A percentile compares a stretch with the other conserved stretches of the same genome.
Evolutionary conservation across 2,113 vertebrate genomes (phyloP).

Genomic region (Hemicordylus capensis): DNA sequence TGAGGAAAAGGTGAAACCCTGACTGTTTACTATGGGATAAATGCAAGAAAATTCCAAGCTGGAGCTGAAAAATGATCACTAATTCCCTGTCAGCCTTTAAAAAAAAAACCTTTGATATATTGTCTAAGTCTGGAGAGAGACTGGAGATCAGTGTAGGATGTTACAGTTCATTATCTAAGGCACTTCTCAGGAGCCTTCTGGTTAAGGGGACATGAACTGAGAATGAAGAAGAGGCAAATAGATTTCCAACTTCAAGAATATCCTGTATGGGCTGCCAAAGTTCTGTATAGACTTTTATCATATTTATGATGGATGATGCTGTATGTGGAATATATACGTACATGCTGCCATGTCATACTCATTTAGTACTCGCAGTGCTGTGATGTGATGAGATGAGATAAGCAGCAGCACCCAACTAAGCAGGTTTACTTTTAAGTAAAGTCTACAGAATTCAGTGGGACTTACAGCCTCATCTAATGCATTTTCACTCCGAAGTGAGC

Average conservation of each 20-base stretch:
- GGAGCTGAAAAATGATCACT: background rate
- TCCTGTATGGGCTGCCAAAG: background rate
- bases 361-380: background rate
- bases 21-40: background rate
- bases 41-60: constrained; percentile 11
- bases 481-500: background rate
- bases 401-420: background rate
- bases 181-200: background rate
- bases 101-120: background rate
- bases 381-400: background rate
- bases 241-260: background rate
- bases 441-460: background rate
- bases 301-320: background rate
- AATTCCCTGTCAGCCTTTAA: background rate
- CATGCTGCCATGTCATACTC: background rate
- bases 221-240: background rate
- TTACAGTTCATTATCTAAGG: background rate
- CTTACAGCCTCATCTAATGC: background rate
- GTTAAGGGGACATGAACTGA: constrained; percentile 2
- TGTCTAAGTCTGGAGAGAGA: background rate
- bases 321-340: too few relatives aligned
- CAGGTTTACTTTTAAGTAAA: background rate
- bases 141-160: background rate
- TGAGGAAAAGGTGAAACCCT: constrained; percentile 7
- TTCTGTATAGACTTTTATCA: constrained; percentile 5